Evolutionary conservation across 2,888 invertebrate genomes (phyloP).

Genomic region (Tinea pellionella): DNA sequence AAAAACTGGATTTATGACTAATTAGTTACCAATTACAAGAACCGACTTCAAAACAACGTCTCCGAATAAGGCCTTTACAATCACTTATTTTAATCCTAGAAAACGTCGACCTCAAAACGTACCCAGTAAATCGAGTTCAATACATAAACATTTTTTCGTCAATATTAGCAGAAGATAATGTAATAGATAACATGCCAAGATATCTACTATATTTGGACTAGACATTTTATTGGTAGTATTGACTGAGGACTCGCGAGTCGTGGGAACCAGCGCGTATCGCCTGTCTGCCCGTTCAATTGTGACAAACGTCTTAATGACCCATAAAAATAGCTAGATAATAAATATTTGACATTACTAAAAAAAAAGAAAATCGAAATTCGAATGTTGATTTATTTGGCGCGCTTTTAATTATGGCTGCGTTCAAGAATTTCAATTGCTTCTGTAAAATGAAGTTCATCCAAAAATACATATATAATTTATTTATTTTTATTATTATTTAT

Average conservation of each 20-base stretch:
- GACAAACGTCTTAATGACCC: slow-evolving; percentile 4
- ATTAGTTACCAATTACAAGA: neutral
- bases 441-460: too few relatives aligned
- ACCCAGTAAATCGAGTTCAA: neutral
- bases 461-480: too few relatives aligned
- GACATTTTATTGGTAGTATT: slow-evolving; percentile 1
- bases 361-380: neutral
- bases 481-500: too few relatives aligned
- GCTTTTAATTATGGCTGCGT: neutral
- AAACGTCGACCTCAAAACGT: neutral
- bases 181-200: neutral
- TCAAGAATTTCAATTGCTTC: too few relatives aligned
- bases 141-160: neutral
- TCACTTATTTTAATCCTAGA: neutral
- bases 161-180: neutral
- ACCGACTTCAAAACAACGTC: neutral
- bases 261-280: slow-evolving; percentile 8
- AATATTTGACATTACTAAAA: neutral
- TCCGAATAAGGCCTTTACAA: neutral
- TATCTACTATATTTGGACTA: neutral
- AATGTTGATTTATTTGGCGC: neutral
- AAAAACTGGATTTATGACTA: neutral
- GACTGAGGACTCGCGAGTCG: neutral
- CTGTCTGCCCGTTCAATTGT: neutral
- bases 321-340: slow-evolving; percentile 6